Evolutionary conservation across 2,888 invertebrate species (phyloP).

Genomic region (Cyaniris semiargus): DNA sequence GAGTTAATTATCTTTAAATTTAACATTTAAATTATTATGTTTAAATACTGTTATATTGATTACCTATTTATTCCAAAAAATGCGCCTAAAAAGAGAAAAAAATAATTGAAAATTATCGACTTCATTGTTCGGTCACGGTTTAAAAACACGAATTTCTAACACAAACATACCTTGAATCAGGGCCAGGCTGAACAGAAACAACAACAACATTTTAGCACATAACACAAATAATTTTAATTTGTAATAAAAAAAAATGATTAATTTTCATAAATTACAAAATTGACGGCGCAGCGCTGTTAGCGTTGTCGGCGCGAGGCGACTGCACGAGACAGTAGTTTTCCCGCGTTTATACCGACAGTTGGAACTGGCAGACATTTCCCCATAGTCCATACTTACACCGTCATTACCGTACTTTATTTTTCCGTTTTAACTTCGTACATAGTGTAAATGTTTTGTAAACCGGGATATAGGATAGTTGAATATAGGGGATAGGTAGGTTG

Average conservation of each 20-base stretch:
- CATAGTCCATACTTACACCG: not conserved
- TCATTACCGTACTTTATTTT: not conserved
- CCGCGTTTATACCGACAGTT: not conserved
- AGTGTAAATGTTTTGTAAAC: not conserved
- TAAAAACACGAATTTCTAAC: constrained; percentile 19
- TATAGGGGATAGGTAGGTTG: no score
- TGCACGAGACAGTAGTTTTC: not conserved
- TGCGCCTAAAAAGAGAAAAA: no score
- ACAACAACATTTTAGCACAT: constrained; percentile 22
- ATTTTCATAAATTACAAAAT: not conserved
- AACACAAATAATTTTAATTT: not conserved
- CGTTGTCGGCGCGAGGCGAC: not conserved
- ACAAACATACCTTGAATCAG: constrained; percentile 24
- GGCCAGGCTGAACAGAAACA: constrained; percentile 1
- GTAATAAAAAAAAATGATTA: not conserved
- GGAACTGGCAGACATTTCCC: constrained; percentile 7
- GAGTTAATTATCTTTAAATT: not conserved
- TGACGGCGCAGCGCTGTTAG: not conserved
- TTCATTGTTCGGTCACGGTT: not conserved
- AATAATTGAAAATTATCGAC: no score
- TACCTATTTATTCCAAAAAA: no score
- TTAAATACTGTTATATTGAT: no score
- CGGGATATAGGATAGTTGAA: no score
- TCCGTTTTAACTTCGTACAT: not conserved
- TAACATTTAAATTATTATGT: not conserved